phyloP scores from a whole-genome alignment of 2,797 vertebrate genomes.

The Lepilemur septentrionalis region DNA sequence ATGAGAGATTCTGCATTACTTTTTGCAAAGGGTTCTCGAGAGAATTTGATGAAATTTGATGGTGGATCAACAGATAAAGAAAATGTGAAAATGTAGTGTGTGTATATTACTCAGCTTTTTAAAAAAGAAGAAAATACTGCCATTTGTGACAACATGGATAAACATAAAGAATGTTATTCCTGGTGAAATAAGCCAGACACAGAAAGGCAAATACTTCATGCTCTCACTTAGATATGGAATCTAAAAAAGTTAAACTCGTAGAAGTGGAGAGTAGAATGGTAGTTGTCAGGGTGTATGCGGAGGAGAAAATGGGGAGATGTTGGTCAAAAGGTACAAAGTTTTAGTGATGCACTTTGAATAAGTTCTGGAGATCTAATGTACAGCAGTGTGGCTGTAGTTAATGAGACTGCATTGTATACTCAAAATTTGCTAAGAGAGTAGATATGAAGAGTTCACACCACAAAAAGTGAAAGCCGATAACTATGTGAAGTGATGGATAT shows the following conservation, averaged over 20 bases:
- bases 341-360: background rate
- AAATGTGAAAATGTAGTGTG: background rate
- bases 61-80: background rate
- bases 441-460: background rate
- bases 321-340: background rate
- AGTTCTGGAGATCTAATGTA: background rate
- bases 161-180: background rate
- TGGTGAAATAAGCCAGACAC: background rate
- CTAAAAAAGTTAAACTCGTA: background rate
- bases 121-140: background rate
- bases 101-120: background rate
- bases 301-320: background rate
- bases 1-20: background rate
- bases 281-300: background rate
- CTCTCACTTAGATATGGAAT: background rate
- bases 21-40: background rate
- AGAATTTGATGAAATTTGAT: background rate
- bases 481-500: no score
- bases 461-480: background rate
- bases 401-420: background rate
- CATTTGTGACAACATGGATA: background rate
- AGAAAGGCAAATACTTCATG: background rate
- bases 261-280: background rate
- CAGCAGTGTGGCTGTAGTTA: background rate
- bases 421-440: background rate